A percentile compares a stretch with the other conserved stretches of the same genome.
phyloP scores from a whole-genome alignment of 1,140 invertebrate genomes.

The Lethocerus indicus region DNA sequence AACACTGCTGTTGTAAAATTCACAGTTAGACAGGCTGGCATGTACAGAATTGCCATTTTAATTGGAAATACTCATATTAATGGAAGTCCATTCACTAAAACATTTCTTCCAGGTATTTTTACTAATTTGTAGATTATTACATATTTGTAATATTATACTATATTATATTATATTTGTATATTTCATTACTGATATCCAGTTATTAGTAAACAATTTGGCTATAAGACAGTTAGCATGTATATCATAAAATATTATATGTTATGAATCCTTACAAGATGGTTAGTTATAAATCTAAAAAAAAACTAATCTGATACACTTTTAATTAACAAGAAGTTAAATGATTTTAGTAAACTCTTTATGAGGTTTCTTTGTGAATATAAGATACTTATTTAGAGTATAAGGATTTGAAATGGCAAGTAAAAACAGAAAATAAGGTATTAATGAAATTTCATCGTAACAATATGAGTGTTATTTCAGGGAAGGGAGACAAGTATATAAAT shows the following conservation, averaged over 20 bases:
- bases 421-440: too few species aligned
- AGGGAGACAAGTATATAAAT: background rate
- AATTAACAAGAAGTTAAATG: too few species aligned
- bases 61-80: constrained; percentile 51
- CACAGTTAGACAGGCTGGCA: constrained; percentile 73
- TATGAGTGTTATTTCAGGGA: background rate
- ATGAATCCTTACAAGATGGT: background rate
- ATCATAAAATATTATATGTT: too few species aligned
- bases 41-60: constrained; percentile 71
- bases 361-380: too few species aligned
- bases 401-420: too few species aligned
- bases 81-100: constrained; percentile 45
- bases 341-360: too few species aligned
- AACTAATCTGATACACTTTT: background rate
- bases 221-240: too few species aligned
- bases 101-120: constrained; percentile 40
- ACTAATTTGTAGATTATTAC: background rate
- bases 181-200: background rate
- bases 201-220: too few species aligned
- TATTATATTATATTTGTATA: background rate
- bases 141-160: background rate
- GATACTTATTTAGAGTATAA: too few species aligned
- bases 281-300: background rate
- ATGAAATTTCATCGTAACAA: too few species aligned
- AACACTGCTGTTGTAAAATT: constrained; percentile 79